These are phyloP conservation scores for Melanchra persicariae DNA, from an alignment of 2,888 invertebrate species.

Conservation along the genomic window DNA sequence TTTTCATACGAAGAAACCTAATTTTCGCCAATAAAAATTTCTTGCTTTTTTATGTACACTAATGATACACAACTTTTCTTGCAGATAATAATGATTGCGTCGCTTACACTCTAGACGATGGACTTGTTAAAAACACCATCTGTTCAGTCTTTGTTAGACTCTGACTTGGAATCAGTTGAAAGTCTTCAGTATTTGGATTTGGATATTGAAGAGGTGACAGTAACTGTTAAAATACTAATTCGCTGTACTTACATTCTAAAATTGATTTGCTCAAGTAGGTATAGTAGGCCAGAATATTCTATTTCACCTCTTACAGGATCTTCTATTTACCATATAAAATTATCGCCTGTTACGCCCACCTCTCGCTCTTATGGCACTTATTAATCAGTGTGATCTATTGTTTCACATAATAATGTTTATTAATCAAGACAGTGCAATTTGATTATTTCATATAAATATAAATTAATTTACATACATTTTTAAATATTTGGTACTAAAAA, in stretches of 20 bases:
- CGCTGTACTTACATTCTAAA: neutral
- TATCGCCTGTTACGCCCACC: slow-evolving; percentile 43
- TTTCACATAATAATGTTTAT: neutral
- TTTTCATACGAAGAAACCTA: neutral
- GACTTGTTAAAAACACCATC: slow-evolving; percentile 88
- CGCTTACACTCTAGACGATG: slow-evolving; percentile 68
- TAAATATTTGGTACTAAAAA: too few species aligned
- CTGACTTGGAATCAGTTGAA: slow-evolving; percentile 93
- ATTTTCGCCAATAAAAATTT: neutral
- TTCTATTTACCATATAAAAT: neutral
- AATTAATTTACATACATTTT: too few species aligned
- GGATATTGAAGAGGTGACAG: slow-evolving; percentile 93
- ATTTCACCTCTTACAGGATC: neutral
- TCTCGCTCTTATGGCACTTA: neutral
- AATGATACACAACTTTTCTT: slow-evolving; percentile 4
- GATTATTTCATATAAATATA: too few species aligned
- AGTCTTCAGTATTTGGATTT: slow-evolving; percentile 93
- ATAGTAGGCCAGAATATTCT: neutral
- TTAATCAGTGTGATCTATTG: neutral
- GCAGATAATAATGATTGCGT: slow-evolving; percentile 16
- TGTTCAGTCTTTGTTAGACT: slow-evolving; percentile 91
- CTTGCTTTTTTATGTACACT: neutral
- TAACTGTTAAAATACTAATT: neutral
- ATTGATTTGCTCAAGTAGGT: neutral
- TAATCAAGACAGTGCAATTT: too few species aligned